Evolutionary conservation across 1,140 invertebrate species (phyloP).

Genomic region (Psix sp.): DNA sequence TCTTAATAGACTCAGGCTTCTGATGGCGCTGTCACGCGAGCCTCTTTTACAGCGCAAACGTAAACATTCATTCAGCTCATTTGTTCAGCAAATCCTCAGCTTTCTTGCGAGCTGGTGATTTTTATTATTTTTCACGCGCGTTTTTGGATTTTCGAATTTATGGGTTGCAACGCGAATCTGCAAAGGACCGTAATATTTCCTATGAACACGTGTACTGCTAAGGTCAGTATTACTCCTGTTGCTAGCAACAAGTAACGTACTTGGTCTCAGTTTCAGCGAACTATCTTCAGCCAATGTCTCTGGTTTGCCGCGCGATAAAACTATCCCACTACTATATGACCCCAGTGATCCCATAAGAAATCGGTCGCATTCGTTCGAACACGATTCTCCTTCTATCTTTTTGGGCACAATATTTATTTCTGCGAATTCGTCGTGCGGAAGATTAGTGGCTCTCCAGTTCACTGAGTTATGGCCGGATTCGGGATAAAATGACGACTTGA

Average conservation of each 20-base stretch:
- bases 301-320: conserved; percentile 44
- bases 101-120: neutral
- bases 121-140: neutral
- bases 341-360: conserved; percentile 39
- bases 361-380: conserved; percentile 35
- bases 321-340: conserved; percentile 50
- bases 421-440: conserved; percentile 20
- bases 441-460: conserved; percentile 25
- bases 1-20: conserved; percentile 30
- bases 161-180: conserved; percentile 58
- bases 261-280: conserved; percentile 39
- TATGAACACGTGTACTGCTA: conserved; percentile 68
- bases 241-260: conserved; percentile 38
- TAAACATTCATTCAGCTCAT: conserved; percentile 39
- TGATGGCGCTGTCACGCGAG: conserved; percentile 47
- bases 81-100: conserved; percentile 24
- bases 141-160: conserved; percentile 35
- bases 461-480: conserved; percentile 12
- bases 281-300: conserved; percentile 45
- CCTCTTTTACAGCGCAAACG: conserved; percentile 13
- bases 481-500: conserved; percentile 2
- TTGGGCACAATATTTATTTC: conserved; percentile 40
- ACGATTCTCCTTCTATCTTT: conserved; percentile 34
- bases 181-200: conserved; percentile 67
- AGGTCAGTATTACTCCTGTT: conserved; percentile 69